Evolutionary conservation across 2,888 invertebrate genomes (phyloP).

Genomic region (Amitus sp.): DNA sequence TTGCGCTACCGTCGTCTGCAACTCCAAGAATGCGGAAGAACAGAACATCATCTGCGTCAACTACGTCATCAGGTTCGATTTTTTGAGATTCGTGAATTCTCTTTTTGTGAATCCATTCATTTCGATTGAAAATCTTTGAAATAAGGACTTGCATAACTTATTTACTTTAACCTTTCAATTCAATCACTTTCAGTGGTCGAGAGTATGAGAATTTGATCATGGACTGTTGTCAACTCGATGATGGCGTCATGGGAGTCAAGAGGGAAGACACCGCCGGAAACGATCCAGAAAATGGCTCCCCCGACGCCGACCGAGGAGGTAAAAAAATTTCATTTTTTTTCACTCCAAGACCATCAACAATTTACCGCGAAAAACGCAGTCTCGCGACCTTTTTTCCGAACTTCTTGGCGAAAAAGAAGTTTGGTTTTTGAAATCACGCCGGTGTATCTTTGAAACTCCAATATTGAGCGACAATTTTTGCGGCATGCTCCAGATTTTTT

Average conservation of each 20-base stretch:
- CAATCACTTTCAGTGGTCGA: constrained; percentile 73
- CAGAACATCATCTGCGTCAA: constrained; percentile 98
- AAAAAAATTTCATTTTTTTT: constrained; percentile 32
- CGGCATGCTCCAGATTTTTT: too few species aligned
- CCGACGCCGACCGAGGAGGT: constrained; percentile 83
- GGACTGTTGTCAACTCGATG: constrained; percentile 93
- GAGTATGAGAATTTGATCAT: constrained; percentile 92
- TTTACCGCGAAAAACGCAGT: too few species aligned
- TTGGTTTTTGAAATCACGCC: too few species aligned
- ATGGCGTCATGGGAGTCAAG: constrained; percentile 83
- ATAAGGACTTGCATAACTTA: too few species aligned
- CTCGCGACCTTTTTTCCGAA: too few species aligned
- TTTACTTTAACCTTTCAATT: neutral
- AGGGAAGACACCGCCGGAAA: constrained; percentile 81
- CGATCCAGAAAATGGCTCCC: constrained; percentile 89
- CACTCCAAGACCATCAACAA: too few species aligned
- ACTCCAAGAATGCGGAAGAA: constrained; percentile 94
- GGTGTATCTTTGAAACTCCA: too few species aligned
- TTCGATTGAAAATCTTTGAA: too few species aligned
- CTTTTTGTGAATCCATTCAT: too few species aligned
- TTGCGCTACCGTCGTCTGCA: constrained; percentile 96
- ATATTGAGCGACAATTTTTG: too few species aligned
- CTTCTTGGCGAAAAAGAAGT: too few species aligned
- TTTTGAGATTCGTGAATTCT: neutral
- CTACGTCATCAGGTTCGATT: constrained; percentile 89